Conservation (phyloP, 2,888 invertebrate species). For the Meteorus cinctellus region DNA sequence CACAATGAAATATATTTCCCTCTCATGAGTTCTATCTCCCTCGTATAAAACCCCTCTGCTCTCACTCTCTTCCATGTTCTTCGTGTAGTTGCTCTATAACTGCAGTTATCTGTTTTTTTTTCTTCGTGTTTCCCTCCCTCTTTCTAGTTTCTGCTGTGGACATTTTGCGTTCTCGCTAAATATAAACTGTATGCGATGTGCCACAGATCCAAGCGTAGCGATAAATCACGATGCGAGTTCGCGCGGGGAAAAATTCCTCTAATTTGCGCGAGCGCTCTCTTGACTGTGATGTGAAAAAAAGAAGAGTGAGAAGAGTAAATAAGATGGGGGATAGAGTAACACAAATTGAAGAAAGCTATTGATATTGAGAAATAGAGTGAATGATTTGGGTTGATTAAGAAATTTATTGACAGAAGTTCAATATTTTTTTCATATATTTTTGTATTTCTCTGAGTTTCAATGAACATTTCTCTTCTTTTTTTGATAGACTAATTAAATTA, state of each 20-base stretch:
- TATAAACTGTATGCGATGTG: constrained; percentile 56
- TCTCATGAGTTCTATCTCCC: constrained; percentile 41
- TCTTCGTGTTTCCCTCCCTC: constrained; percentile 35
- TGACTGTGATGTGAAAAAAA: constrained; percentile 32
- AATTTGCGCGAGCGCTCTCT: constrained; percentile 52
- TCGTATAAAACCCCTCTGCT: not conserved
- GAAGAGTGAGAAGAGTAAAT: constrained; percentile 6
- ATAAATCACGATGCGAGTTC: constrained; percentile 60
- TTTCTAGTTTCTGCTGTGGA: constrained; percentile 28
- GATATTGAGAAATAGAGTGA: not conserved
- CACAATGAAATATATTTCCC: constrained; percentile 72
- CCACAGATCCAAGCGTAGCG: constrained; percentile 56
- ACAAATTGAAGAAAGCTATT: not conserved
- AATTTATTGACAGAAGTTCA: no score
- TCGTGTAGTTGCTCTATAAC: constrained; percentile 18
- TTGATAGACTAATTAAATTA: no score
- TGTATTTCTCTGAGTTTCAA: no score
- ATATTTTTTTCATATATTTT: no score
- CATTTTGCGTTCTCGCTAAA: constrained; percentile 58
- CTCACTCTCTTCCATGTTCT: constrained; percentile 31
- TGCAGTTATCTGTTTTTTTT: constrained; percentile 24
- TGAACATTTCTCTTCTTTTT: no score
- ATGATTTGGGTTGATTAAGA: not conserved
- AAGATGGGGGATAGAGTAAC: not conserved
- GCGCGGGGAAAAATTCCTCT: constrained; percentile 52